Percentiles rank a stretch among this genome's conserved stretches.
These are phyloP conservation scores for Palythoa grandis DNA, from an alignment of 92 coral and sea anemone genomes.

Conservation along the genomic window DNA sequence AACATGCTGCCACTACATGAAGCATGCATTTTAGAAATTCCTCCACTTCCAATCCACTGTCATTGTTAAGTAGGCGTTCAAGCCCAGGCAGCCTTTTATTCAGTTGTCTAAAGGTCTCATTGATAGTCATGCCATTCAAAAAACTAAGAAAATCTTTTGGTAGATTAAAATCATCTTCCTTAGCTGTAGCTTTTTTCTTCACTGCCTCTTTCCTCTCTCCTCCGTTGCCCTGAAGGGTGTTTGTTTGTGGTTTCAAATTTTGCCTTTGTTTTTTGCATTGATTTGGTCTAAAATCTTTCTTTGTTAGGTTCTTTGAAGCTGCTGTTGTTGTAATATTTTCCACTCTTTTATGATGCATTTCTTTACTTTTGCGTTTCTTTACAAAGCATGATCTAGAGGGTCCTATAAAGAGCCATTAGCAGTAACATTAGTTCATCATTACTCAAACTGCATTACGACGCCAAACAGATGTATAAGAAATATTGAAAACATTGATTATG, in stretches of 20 bases:
- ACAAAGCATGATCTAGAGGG: neutral
- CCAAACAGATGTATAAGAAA: neutral
- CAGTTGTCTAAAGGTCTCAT: neutral
- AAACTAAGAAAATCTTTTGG: neutral
- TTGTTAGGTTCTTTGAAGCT: neutral
- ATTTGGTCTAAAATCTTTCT: neutral
- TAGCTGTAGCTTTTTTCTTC: neutral
- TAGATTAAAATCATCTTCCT: neutral
- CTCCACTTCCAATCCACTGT: neutral
- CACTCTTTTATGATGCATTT: neutral
- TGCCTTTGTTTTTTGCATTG: neutral
- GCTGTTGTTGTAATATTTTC: neutral
- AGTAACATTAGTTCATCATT: neutral
- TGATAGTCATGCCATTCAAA: neutral
- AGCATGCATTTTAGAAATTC: neutral
- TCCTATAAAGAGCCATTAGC: neutral
- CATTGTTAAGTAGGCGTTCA: neutral
- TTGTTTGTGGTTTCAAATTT: neutral
- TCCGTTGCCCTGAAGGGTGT: neutral
- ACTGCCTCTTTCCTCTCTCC: neutral
- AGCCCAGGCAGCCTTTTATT: neutral
- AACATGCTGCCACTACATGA: conserved; percentile 15
- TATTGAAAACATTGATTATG: too few species aligned
- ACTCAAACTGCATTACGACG: neutral
- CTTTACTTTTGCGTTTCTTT: neutral